phyloP scores from a whole-genome alignment of 2,888 invertebrate species.

The Cyclophora albipunctata region DNA sequence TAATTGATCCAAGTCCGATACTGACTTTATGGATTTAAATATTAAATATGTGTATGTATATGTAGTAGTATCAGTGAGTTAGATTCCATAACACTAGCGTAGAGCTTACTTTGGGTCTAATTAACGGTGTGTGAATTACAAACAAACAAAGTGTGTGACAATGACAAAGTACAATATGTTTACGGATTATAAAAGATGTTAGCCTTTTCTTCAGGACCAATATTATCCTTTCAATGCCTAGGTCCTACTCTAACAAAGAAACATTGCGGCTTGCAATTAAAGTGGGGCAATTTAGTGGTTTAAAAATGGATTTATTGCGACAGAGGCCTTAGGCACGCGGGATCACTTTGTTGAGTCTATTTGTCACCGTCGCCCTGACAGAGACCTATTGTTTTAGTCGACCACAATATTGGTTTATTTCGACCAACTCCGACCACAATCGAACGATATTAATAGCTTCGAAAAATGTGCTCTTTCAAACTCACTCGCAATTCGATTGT shows the following conservation, averaged over 20 bases:
- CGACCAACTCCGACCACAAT: conserved; percentile 10
- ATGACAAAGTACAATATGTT: too few relatives aligned
- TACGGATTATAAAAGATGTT: too few relatives aligned
- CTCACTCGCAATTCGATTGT: conserved; percentile 20
- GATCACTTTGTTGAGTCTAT: conserved; percentile 34
- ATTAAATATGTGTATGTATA: too few relatives aligned
- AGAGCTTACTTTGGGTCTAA: too few relatives aligned
- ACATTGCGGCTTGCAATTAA: conserved; percentile 14
- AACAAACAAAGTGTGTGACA: too few relatives aligned
- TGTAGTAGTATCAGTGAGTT: too few relatives aligned
- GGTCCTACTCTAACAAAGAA: conserved; percentile 5
- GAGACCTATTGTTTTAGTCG: conserved; percentile 59
- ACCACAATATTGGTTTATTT: conserved; percentile 58
- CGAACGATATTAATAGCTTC: conserved; percentile 43
- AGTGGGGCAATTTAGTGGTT: conserved; percentile 10
- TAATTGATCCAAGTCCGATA: too few relatives aligned
- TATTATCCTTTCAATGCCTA: too few relatives aligned
- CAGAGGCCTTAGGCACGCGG: conserved; percentile 12
- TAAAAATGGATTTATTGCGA: conserved; percentile 34
- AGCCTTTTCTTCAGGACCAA: too few relatives aligned
- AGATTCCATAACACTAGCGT: too few relatives aligned
- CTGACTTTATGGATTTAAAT: too few relatives aligned
- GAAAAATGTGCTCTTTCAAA: conserved; percentile 35
- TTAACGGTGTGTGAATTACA: too few relatives aligned
- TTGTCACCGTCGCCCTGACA: conserved; percentile 58